Evolutionary conservation across 2,888 invertebrate species (phyloP), one percentile per base, ranked within the genome.

Genomic region (Andricus quercusramuli): DNA sequence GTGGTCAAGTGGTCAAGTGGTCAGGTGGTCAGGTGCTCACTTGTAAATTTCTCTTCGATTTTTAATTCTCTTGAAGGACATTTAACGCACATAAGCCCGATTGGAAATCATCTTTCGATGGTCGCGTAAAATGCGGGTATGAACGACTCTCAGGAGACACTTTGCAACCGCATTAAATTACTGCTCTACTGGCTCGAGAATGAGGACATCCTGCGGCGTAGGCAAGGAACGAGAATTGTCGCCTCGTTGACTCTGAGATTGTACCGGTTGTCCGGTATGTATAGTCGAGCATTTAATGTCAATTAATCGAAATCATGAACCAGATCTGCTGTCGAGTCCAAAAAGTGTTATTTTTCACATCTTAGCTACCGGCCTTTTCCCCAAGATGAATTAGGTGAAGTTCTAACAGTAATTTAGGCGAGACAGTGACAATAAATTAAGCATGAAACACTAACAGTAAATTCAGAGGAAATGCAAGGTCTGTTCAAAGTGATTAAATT

Each of bases 181-280:
- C 74, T 74, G 74, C 56, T 74, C 74, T 74, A 32, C 74, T 74
- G 74, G 74, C 51, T 70, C 29, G 29, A 51, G 70, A 74, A 74
- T 74, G 74, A 74, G 74, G 74, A 74, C 74, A 74, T 74, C 74
- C 74, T 74, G 74, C 74, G 74, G 74, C 74, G 51, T 74, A 74
- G 74, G 74, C 56, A 74, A 74, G 74, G 51, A 74, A 74, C 32
- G 32, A 74, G 74, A 74, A 74, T 51, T 74, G 74, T 74, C 56
- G 74, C 74, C 56, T 70, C 68, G 68, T 47, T 68, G 47, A 68
- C 68, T 68, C 68, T 29, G 74, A 74, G 74, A 56, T 74, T 56
- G 74, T 74, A 74, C 74, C 74, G 74, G 74, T 74, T 74, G 74
- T 74, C 56, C 74, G 74, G 56, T 74, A 56, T 70, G 47, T 70